Evolutionary conservation across 2,797 vertebrate species (phyloP).

Genomic region (Ctenopoma kingsleyae): DNA sequence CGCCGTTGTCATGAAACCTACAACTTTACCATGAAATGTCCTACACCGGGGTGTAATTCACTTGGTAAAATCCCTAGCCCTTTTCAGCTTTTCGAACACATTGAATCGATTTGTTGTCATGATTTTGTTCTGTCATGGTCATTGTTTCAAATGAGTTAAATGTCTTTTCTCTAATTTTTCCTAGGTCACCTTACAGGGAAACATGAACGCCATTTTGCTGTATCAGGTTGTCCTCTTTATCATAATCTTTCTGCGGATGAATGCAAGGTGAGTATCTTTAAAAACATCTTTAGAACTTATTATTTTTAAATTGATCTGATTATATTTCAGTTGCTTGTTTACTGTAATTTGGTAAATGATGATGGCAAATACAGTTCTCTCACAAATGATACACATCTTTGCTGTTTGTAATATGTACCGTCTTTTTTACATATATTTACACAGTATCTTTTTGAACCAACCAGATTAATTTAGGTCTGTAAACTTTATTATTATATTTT

Average conservation of each 20-base stretch:
- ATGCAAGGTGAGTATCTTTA: constrained; percentile 89
- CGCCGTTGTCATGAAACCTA: constrained; percentile 98
- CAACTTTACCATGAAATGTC: constrained; percentile 99
- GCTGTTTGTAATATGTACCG: too few species aligned
- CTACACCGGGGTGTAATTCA: constrained; percentile 98
- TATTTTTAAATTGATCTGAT: not conserved
- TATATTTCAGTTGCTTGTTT: not conserved
- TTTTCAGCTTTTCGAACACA: not conserved
- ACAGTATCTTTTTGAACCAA: too few species aligned
- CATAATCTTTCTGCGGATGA: constrained; percentile 98
- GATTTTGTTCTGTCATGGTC: not conserved
- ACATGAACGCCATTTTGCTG: constrained; percentile 97
- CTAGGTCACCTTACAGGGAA: constrained; percentile 97
- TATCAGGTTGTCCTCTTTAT: constrained; percentile 96
- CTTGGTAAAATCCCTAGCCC: constrained; percentile 83
- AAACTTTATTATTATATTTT: too few species aligned
- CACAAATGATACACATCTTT: too few species aligned
- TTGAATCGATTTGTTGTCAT: not conserved
- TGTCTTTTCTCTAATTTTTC: not conserved
- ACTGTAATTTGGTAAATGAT: too few species aligned
- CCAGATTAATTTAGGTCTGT: too few species aligned
- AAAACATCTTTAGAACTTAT: not conserved
- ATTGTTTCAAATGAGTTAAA: not conserved
- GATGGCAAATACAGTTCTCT: too few species aligned
- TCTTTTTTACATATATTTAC: too few species aligned